Conservation (phyloP, 2,797 vertebrate species). For the Neomorphus geoffroyi region DNA sequence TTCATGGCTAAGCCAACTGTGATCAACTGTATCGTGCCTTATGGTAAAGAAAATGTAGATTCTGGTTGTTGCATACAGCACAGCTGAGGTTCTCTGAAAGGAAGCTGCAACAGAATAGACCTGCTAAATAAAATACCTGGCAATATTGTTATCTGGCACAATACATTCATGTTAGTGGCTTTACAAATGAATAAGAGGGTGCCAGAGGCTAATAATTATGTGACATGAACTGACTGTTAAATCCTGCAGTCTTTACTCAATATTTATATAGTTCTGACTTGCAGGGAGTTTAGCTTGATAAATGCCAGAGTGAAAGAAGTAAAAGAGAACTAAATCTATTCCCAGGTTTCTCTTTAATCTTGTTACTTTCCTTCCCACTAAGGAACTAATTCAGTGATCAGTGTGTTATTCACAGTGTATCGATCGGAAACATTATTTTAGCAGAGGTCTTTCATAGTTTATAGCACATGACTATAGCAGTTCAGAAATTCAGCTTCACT, state of each 20-base stretch:
- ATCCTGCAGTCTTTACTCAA: slow-evolving; percentile 52
- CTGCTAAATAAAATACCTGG: slow-evolving; percentile 47
- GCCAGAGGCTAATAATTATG: slow-evolving; percentile 54
- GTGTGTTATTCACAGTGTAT: slow-evolving; percentile 11
- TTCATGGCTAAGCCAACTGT: not conserved
- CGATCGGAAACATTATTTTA: not conserved
- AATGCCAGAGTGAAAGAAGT: slow-evolving; percentile 38
- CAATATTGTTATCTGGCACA: slow-evolving; percentile 40
- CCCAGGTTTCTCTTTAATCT: slow-evolving; percentile 48
- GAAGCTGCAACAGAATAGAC: not conserved
- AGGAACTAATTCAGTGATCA: slow-evolving; percentile 33
- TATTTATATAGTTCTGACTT: slow-evolving; percentile 55
- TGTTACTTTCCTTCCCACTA: slow-evolving; percentile 20
- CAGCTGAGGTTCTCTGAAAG: slow-evolving; percentile 15
- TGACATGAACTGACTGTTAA: slow-evolving; percentile 49
- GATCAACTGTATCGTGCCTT: not conserved
- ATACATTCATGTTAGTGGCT: slow-evolving; percentile 40
- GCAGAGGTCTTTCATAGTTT: not conserved
- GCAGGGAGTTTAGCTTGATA: slow-evolving; percentile 34
- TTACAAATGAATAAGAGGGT: slow-evolving; percentile 50
- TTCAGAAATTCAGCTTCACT: slow-evolving; percentile 62
- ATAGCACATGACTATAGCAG: slow-evolving; percentile 7
- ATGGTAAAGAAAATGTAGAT: not conserved
- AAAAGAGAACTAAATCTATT: slow-evolving; percentile 27
- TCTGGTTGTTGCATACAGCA: not conserved